A percentile compares a stretch with the other conserved stretches of the same genome.
phyloP scores from a whole-genome alignment of 2,113 vertebrate genomes.

The Globicephala melas region DNA sequence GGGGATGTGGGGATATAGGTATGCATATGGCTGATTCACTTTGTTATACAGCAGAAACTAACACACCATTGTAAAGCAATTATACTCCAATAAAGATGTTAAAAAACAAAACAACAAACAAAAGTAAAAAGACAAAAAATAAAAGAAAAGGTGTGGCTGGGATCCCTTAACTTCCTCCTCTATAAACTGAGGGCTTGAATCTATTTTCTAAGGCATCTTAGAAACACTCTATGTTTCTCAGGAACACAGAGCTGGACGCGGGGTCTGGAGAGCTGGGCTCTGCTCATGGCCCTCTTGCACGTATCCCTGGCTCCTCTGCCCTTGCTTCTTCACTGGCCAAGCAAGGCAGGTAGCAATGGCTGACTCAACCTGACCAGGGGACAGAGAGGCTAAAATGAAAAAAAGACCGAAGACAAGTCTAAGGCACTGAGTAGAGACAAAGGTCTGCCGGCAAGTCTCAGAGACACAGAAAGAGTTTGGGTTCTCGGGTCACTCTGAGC shows the following conservation, averaged over 20 bases:
- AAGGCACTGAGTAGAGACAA: not conserved
- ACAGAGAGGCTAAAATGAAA: not conserved
- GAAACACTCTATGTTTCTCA: not conserved
- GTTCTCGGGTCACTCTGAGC: not conserved
- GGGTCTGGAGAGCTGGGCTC: not conserved
- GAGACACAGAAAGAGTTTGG: not conserved
- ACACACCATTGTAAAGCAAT: no score
- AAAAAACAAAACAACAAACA: no score
- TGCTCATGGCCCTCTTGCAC: not conserved
- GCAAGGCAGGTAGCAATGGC: not conserved
- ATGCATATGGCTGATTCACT: rapidly evolving
- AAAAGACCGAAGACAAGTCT: not conserved
- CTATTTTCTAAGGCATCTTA: not conserved
- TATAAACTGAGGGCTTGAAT: not conserved
- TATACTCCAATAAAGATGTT: no score
- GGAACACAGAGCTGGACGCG: not conserved
- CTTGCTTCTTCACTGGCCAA: not conserved
- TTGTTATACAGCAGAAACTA: no score
- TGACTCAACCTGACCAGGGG: not conserved
- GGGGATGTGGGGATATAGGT: no score
- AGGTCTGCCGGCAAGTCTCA: not conserved
- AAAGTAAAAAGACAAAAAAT: no score
- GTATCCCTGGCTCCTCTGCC: not conserved
- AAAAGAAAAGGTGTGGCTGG: not conserved
- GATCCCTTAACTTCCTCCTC: not conserved